phyloP scores from a whole-genome alignment of 2,797 vertebrate species.

The Philypnodon macrostomus region DNA sequence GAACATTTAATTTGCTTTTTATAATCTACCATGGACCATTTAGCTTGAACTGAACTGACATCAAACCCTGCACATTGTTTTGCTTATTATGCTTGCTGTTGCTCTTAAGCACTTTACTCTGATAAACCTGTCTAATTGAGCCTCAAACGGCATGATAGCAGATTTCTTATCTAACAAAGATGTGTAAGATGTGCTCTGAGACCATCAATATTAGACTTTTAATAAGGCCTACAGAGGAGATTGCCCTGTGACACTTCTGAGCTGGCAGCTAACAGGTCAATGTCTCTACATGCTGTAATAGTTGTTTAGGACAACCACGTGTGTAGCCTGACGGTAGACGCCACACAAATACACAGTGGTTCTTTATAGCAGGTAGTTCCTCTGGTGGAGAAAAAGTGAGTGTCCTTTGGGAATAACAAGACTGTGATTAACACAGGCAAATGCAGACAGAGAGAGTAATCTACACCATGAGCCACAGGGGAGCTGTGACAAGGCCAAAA shows the following conservation, averaged over 20 bases:
- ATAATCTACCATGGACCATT: conserved; percentile 16
- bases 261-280: conserved; percentile 24
- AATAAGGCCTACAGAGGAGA: conserved; percentile 26
- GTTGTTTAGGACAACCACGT: conserved; percentile 23
- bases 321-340: conserved; percentile 22
- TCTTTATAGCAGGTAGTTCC: conserved; percentile 36
- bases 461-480: conserved; percentile 2
- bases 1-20: conserved; percentile 3
- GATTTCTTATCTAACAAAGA: conserved; percentile 55
- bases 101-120: conserved; percentile 38
- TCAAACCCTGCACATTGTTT: conserved; percentile 25
- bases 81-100: conserved; percentile 33
- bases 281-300: conserved; percentile 20
- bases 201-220: conserved; percentile 39
- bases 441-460: background rate
- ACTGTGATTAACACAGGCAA: conserved; percentile 33
- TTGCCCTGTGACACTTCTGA: conserved; percentile 11
- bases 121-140: conserved; percentile 49
- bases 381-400: conserved; percentile 15
- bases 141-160: conserved; percentile 51
- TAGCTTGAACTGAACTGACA: conserved; percentile 28
- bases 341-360: conserved; percentile 1
- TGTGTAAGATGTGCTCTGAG: conserved; percentile 30
- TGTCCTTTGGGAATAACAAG: conserved; percentile 21
- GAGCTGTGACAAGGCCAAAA: conserved; percentile 2